Evolutionary conservation across 2,113 vertebrate species (phyloP), one percentile per base, ranked within the genome.

Genomic region (Salminus brasiliensis): DNA sequence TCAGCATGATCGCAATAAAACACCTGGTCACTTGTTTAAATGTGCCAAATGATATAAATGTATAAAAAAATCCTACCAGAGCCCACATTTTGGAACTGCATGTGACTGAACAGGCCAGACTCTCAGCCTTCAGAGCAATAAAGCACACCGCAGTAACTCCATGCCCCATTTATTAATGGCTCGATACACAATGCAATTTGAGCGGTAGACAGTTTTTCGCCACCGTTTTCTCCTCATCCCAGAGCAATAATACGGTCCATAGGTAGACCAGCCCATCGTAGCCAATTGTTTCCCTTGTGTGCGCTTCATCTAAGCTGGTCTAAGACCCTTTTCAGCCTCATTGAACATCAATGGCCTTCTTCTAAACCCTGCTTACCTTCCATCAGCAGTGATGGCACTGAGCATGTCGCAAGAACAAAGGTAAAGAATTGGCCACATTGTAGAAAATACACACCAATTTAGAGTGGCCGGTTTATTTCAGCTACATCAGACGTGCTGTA

Each of bases 241-340:
- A 70, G 65, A 81, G 71, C 71, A 70, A 84, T 84, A 78, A 84
- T 77, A 78, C 41, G 75, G 55, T 81, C 78, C 29, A 62, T 41
- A 77, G 85, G 71, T 81, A 74, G 66, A 74, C 72, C 47, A 60
- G 66, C 79, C 76, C 43, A 85, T 87, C 78, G 81, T 49, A 55
- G 68, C 72, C 74, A 76, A 83, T 85, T 87, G 77, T 85, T 87
- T 83, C 81, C 82, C 72, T 63, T 71, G 74, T 69, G 70, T 43
- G 69, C 66, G 73, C 74, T 80, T 80, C 75, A 71, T 81, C 81
- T 81, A 79, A 83, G 76, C 81, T 76, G 62, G 68, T 59, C 74
- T 83, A 79, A 83, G 74, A 83, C 74, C 83, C 59, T 79, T n/a
- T 87, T 85, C 81, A 83, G 83, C 75, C 81, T 81, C 83, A 87